These are phyloP conservation scores for Serilophus lunatus DNA, from an alignment of 2,113 vertebrate genomes.

Conservation along the genomic window DNA sequence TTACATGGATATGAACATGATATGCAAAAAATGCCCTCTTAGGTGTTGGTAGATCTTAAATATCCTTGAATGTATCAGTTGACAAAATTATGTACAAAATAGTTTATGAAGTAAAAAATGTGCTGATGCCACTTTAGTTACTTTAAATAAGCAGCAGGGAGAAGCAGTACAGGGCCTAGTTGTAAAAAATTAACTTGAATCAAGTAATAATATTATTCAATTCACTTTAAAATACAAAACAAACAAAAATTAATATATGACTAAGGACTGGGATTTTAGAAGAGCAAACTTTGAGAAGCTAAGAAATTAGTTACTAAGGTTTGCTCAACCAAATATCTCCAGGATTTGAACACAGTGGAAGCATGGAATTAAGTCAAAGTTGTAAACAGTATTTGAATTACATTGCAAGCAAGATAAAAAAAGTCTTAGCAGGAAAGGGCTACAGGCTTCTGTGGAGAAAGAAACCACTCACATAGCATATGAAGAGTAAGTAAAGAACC, in stretches of 20 bases:
- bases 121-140: not conserved
- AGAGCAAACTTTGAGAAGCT: not conserved
- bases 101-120: not conserved
- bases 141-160: not conserved
- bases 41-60: not conserved
- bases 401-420: not conserved
- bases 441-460: not conserved
- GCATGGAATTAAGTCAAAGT: not conserved
- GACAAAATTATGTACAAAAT: not conserved
- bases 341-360: not conserved
- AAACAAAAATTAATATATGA: not conserved
- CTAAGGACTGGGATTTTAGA: not conserved
- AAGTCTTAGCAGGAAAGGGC: not conserved
- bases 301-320: not conserved
- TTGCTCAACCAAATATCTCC: not conserved
- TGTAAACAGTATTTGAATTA: not conserved
- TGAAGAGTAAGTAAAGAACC: not conserved
- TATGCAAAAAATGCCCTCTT: not conserved
- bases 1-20: rapidly evolving
- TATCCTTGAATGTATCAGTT: not conserved
- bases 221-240: not conserved
- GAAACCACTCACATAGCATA: not conserved
- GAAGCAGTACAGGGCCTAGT: not conserved
- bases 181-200: not conserved
- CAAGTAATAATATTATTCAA: not conserved